Evolutionary conservation across 1,140 invertebrate species (phyloP).

Genomic region (Trypoxylus dichotomus): DNA sequence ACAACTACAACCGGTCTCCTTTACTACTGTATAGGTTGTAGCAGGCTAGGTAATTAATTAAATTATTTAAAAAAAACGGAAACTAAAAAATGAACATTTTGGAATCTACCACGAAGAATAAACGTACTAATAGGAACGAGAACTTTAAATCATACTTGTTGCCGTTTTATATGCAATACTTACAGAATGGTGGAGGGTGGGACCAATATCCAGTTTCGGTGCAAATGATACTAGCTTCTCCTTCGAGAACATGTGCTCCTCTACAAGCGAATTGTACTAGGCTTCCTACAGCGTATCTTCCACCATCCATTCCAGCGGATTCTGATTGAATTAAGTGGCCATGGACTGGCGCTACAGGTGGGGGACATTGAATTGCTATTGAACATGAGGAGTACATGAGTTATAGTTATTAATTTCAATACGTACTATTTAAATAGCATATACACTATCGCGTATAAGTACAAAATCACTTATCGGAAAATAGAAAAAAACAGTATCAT

Average conservation of each 20-base stretch:
- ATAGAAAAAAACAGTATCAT: too few species aligned
- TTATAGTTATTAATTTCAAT: too few species aligned
- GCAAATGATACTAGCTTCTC: conserved; percentile 80
- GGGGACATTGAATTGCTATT: conserved; percentile 76
- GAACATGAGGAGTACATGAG: background rate
- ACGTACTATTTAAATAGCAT: background rate
- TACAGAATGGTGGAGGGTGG: conserved; percentile 79
- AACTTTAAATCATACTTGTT: too few species aligned
- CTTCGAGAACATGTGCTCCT: conserved; percentile 70
- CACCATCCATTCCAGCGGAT: conserved; percentile 55
- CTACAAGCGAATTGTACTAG: conserved; percentile 77
- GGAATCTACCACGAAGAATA: background rate
- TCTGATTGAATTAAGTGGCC: conserved; percentile 66
- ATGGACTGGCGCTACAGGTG: conserved; percentile 70
- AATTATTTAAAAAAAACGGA: too few species aligned
- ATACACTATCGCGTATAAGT: too few species aligned
- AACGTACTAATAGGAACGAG: background rate
- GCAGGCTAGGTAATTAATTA: too few species aligned
- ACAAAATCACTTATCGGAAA: too few species aligned
- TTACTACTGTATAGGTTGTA: too few species aligned
- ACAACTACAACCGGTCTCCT: too few species aligned
- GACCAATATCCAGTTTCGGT: conserved; percentile 86
- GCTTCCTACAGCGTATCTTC: conserved; percentile 72
- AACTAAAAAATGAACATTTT: too few species aligned
- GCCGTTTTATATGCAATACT: conserved; percentile 25